Base-by-base conservation (phyloP, 2,888 invertebrate genomes). In the Anthoptus insignis region DNA sequence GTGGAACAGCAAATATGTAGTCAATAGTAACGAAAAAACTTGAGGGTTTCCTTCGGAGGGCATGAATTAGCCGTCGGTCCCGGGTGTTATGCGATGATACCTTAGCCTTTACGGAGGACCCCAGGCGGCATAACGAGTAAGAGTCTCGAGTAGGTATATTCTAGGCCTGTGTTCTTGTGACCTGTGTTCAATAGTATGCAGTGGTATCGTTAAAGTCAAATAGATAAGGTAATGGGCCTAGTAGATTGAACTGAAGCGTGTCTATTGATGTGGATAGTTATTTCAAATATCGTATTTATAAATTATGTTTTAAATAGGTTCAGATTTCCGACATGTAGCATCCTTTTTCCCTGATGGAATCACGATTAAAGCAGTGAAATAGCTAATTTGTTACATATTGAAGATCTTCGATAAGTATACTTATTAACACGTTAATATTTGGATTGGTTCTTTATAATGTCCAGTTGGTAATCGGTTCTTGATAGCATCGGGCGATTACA, bases 401-500 rank as follows among this genome's bases (percentile, higher is more conserved):
- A 39, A 54, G 42, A 42, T 19, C 24, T 27, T 27, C n/a, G 32
- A 53, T 27, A 22, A 53, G 37, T 11, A 47, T 7, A 47, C n/a
- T 24, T 24, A n/a, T 24, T 24, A 32, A 8, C 42, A 47, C 29
- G 42, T 37, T 56, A 54, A 56, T 63, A 57, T 57, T 57, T 64
- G 49, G 56, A 64, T 64, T 64, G 39, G 39, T 11, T 50, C 39
- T 64, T 50, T 39, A 42, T 57, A 50, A 57, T 64, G 39, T 50
- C 42, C 50, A 64, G 49, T 50, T 57, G 11, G 49, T 64, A 57
- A 64, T 64, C 57, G 57, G 19, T 57, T 64, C 57, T 57, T 50
- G 63, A 64, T 64, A 64, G 39, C 57, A 57, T 64, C 57, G 14
- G 42, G 2, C 42, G 63, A 64, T 64, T 64, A 64, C 63, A 64